Base-by-base conservation (phyloP, 2,113 vertebrate genomes). In the Desmodus rotundus region DNA sequence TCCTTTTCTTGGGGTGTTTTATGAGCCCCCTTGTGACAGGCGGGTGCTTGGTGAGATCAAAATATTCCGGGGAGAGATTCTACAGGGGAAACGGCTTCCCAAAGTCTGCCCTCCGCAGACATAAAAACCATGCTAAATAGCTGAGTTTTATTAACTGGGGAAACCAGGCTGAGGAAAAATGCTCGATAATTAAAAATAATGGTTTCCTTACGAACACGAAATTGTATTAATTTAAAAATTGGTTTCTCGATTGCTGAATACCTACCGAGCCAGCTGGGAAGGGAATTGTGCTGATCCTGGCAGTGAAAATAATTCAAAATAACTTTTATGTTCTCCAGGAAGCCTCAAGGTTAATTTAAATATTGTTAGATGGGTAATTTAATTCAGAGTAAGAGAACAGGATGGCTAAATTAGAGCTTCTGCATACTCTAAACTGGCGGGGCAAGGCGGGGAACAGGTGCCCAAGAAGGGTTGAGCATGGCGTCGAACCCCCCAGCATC, bases 151-250 rank as follows among this genome's bases (percentile, higher is more conserved):
- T 97, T 98, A 98, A 98, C 98, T 97, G 93, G 95, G 94, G 97
- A 97, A 98, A 98, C 97, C 94, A 98, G 97, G 96, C 91, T 95
- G 94, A 97, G 91, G 96, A 97, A 98, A 98, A 98, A 98, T 94
- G 95, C 98, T 98, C 0, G 20, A 98, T 98, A 98, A 99, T 98
- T 98, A 98, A 98, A 98, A 98, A 98, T 98, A 98, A 98, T 98
- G 98, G 98, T 97, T 98, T 98, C 98, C 98, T 98, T 98, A 97
- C 97, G 98, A 98, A 98, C 97, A 98, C 87, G 93, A 98, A 98
- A 97, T 96, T 97, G 87, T 98, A 98, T 98, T 98, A 97, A 98
- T 98, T 98, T 98, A 97, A 98, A 97, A 98, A 98, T 95, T 97
- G 97, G 97, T 98, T 98, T 98, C 98, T 98, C 89, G 97, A 61